Evolutionary conservation across 2,888 invertebrate species (phyloP).

Genomic region (Erynnis tages): DNA sequence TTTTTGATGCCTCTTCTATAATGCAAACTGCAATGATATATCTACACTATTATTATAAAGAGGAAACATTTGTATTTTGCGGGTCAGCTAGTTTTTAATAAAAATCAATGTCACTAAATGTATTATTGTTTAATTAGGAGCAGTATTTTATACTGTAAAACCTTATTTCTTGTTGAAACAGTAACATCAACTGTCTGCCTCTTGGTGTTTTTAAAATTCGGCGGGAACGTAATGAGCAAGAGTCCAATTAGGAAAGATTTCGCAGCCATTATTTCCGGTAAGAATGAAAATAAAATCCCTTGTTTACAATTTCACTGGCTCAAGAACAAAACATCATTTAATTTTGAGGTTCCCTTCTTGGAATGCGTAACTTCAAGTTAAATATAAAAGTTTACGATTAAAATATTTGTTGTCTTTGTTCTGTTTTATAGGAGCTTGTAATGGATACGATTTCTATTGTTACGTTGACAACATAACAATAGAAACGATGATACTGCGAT

Average conservation of each 20-base stretch:
- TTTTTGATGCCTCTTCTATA: too few species aligned
- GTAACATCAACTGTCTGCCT: not conserved
- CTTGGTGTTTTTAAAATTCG: not conserved
- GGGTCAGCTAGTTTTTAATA: too few species aligned
- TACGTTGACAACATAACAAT: not conserved
- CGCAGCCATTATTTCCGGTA: not conserved
- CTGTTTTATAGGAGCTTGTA: not conserved
- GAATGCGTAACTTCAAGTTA: constrained; percentile 1
- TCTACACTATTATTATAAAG: too few species aligned
- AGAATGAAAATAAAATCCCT: constrained; percentile 8
- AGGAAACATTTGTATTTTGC: too few species aligned
- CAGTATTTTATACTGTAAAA: too few species aligned
- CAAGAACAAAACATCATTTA: constrained; percentile 13
- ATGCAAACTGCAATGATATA: too few species aligned
- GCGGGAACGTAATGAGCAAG: not conserved
- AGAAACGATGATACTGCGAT: too few species aligned
- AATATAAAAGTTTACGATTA: constrained; percentile 1
- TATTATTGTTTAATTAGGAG: not conserved
- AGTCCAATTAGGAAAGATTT: constrained; percentile 13
- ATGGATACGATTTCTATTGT: not conserved
- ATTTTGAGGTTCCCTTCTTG: constrained; percentile 2
- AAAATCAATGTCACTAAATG: too few species aligned
- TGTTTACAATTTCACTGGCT: constrained; percentile 5
- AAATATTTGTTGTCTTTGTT: constrained; percentile 5
- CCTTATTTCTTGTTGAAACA: not conserved